A percentile compares a stretch with the other conserved stretches of the same genome.
phyloP scores from a whole-genome alignment of 1,140 invertebrate genomes.

The Druon quercuslanigerum region DNA sequence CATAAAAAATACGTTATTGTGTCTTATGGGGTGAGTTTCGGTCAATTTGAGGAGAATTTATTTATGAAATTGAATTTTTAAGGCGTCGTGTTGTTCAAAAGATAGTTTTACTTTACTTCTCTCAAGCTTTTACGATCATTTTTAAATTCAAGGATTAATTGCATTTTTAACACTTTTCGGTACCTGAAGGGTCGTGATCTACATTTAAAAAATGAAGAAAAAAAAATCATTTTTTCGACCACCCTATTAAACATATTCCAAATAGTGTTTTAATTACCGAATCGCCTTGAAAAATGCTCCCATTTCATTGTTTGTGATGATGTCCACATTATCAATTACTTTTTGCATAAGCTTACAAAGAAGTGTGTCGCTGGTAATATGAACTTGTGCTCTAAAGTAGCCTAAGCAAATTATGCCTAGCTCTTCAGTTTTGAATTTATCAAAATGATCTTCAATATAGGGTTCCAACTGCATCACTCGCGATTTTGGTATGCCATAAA shows the following conservation, averaged over 20 bases:
- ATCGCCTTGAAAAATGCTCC: neutral
- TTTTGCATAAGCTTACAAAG: neutral
- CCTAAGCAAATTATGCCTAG: neutral
- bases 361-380: neutral
- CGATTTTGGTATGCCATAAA: neutral
- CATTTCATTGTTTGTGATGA: neutral
- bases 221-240: neutral
- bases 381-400: neutral
- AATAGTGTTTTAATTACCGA: conserved; percentile 38
- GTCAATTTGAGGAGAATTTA: too few species aligned
- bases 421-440: neutral
- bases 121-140: too few species aligned
- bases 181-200: too few species aligned
- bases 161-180: too few species aligned
- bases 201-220: too few species aligned
- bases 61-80: too few species aligned
- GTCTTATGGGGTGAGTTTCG: too few species aligned
- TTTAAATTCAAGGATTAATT: too few species aligned
- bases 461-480: neutral
- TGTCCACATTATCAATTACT: neutral
- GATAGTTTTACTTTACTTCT: too few species aligned
- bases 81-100: too few species aligned
- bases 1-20: too few species aligned
- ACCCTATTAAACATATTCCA: neutral
- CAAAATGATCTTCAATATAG: neutral